phyloP scores from a whole-genome alignment of 2,797 vertebrate genomes.

The Sternarchorhynchus goeldii region DNA sequence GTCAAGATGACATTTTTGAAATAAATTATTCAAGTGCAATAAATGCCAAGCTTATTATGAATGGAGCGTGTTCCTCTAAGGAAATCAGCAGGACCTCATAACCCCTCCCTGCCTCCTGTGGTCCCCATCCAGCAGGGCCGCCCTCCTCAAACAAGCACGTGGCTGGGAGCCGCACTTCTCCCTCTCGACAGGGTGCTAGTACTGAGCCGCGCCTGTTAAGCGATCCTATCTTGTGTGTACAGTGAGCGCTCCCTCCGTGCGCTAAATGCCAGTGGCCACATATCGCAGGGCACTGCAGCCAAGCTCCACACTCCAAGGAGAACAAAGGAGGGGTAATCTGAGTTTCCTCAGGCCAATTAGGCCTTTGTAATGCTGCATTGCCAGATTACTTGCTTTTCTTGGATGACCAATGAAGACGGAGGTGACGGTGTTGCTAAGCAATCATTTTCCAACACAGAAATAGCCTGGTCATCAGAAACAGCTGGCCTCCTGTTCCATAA shows the following conservation, averaged over 20 bases:
- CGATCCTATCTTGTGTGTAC: slow-evolving; percentile 32
- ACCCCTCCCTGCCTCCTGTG: background rate
- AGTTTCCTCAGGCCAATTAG: slow-evolving; percentile 56
- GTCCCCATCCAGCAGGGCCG: background rate
- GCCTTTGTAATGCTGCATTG: slow-evolving; percentile 56
- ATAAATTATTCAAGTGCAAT: background rate
- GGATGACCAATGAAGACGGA: slow-evolving; percentile 57
- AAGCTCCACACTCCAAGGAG: slow-evolving; percentile 58
- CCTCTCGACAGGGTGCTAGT: background rate
- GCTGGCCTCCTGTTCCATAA: slow-evolving; percentile 70
- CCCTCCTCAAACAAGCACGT: background rate
- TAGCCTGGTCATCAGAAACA: slow-evolving; percentile 64
- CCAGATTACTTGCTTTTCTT: slow-evolving; percentile 58
- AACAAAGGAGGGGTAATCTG: slow-evolving; percentile 50
- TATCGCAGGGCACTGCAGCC: slow-evolving; percentile 20
- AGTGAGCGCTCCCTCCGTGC: background rate
- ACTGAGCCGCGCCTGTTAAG: slow-evolving; percentile 5
- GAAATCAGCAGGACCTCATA: background rate
- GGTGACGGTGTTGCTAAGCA: slow-evolving; percentile 75
- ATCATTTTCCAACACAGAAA: slow-evolving; percentile 74
- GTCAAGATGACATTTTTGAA: slow-evolving; percentile 1
- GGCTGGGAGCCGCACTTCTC: background rate
- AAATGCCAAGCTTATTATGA: too few relatives aligned
- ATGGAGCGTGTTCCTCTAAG: too few relatives aligned
- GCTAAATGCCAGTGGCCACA: slow-evolving; percentile 5